These are phyloP conservation scores for Ornithoptera alexandrae DNA, from an alignment of 2,888 invertebrate species.

Conservation along the genomic window DNA sequence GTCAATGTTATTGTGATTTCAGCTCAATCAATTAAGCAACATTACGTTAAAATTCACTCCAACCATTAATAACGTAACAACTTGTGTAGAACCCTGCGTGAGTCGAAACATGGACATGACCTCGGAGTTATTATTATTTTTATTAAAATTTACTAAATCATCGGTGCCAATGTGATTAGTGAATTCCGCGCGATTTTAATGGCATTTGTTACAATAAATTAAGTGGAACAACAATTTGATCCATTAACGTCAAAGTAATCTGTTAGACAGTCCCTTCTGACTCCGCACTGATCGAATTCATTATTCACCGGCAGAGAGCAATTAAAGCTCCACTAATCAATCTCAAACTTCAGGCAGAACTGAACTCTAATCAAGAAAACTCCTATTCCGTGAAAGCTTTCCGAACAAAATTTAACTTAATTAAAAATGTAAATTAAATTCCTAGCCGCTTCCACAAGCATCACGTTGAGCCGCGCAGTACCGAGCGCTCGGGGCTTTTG, in stretches of 20 bases:
- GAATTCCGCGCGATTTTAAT: not conserved
- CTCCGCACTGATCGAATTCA: constrained; percentile 75
- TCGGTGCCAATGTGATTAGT: not conserved
- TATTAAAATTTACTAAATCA: not conserved
- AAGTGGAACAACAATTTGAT: constrained; percentile 48
- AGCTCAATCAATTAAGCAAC: constrained; percentile 70
- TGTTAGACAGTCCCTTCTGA: constrained; percentile 63
- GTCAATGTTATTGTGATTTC: constrained; percentile 64
- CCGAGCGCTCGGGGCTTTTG: constrained; percentile 75
- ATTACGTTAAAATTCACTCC: constrained; percentile 71
- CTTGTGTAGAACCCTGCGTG: constrained; percentile 42
- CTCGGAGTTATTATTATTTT: constrained; percentile 5
- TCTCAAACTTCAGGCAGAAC: constrained; percentile 77
- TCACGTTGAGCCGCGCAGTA: constrained; percentile 62
- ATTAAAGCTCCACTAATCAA: constrained; percentile 80
- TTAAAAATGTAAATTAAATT: constrained; percentile 81
- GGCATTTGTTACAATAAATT: constrained; percentile 30
- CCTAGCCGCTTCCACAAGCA: constrained; percentile 79
- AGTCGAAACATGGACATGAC: constrained; percentile 50
- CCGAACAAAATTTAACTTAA: constrained; percentile 80
- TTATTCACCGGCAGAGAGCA: constrained; percentile 78
- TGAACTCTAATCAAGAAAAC: constrained; percentile 81
- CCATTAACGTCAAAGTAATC: constrained; percentile 60
- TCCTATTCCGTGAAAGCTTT: constrained; percentile 80
- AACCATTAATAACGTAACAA: constrained; percentile 63